Percentiles rank a stretch among this genome's conserved stretches.
Evolutionary conservation across 2,797 vertebrate species (phyloP).

Genomic region (Cuculus canorus): DNA sequence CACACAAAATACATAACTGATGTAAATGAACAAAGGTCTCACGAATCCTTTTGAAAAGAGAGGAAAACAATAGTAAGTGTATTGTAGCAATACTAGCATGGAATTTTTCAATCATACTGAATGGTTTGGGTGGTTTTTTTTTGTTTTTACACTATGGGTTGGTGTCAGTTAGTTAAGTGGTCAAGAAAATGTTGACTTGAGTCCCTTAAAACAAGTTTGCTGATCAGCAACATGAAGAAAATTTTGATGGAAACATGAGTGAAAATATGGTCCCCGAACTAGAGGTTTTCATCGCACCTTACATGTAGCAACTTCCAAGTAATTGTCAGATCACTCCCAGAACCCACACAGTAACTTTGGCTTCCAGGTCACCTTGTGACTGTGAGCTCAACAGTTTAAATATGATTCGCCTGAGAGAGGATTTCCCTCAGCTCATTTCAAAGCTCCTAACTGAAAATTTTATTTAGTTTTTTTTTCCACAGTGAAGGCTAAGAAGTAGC

Average conservation of each 20-base stretch:
- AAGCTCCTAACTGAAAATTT: neutral
- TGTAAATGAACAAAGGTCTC: neutral
- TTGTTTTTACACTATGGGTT: neutral
- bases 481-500: neutral
- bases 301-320: neutral
- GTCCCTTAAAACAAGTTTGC: neutral
- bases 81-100: neutral
- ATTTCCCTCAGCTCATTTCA: neutral
- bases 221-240: neutral
- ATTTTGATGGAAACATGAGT: neutral
- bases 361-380: neutral
- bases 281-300: neutral
- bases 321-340: neutral
- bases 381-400: neutral
- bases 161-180: neutral
- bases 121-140: neutral
- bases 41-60: neutral
- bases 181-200: neutral
- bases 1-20: neutral
- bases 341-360: neutral
- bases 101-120: neutral
- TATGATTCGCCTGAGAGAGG: neutral
- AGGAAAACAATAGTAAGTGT: neutral
- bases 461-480: neutral
- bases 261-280: neutral